Percentiles rank a stretch among this genome's conserved stretches.
Conservation (phyloP, 1,140 invertebrate genomes). For the Bombus waltoni region DNA sequence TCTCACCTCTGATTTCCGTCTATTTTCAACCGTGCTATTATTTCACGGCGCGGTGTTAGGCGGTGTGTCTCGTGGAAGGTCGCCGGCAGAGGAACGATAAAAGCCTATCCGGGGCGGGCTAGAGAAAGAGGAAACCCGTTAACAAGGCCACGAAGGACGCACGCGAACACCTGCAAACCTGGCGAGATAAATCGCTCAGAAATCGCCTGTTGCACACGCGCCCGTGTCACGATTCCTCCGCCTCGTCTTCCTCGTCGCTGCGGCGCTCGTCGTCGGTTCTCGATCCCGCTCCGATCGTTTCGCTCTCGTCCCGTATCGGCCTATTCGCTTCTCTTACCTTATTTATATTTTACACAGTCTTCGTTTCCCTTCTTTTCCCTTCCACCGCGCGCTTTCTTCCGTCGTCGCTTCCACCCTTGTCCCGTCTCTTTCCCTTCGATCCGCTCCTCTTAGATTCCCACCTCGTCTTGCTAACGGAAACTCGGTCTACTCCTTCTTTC, state of each 20-base stretch:
- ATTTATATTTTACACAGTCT: not conserved
- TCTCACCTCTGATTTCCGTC: not conserved
- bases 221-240: slow-evolving; percentile 30
- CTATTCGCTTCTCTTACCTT: not conserved
- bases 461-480: too few species aligned
- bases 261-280: too few species aligned
- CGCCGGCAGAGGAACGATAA: not conserved
- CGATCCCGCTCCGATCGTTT: too few species aligned
- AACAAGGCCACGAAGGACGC: slow-evolving; percentile 53
- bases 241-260: slow-evolving; percentile 8
- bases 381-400: not conserved
- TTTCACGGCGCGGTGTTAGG: not conserved
- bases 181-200: slow-evolving; percentile 50
- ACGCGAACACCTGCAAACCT: slow-evolving; percentile 55
- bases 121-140: slow-evolving; percentile 39
- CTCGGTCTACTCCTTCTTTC: not conserved
- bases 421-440: not conserved
- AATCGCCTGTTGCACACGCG: slow-evolving; percentile 52
- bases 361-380: too few species aligned
- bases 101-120: not conserved
- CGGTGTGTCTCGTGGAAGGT: not conserved
- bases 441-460: too few species aligned
- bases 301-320: not conserved
- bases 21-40: not conserved
- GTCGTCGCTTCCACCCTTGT: not conserved